phyloP scores from a whole-genome alignment of 2,113 vertebrate species.

The Anas platyrhynchos region DNA sequence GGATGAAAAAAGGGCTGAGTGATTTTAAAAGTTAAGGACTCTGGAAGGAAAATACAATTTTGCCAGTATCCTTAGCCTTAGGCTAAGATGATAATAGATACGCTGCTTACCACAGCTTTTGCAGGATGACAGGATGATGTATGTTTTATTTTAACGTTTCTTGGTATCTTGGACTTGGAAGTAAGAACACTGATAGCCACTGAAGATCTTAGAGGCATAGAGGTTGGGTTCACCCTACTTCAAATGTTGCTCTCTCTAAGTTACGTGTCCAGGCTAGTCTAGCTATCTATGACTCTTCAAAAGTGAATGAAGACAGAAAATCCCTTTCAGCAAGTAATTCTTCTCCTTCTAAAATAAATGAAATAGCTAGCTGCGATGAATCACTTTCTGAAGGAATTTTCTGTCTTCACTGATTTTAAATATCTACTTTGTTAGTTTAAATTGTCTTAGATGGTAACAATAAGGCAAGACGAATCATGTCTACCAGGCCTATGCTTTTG shows the following conservation, averaged over 20 bases:
- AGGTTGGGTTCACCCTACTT: background rate
- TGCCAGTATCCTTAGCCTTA: background rate
- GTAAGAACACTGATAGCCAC: background rate
- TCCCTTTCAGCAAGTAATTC: background rate
- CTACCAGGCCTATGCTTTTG: background rate
- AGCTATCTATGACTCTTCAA: background rate
- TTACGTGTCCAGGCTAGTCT: background rate
- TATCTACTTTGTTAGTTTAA: background rate
- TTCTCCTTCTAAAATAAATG: background rate
- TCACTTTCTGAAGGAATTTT: background rate
- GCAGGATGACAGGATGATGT: background rate
- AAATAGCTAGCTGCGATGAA: background rate
- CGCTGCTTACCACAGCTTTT: background rate
- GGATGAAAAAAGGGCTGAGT: background rate
- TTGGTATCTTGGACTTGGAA: background rate
- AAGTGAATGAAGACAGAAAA: background rate
- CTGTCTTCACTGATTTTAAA: background rate
- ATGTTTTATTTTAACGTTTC: background rate
- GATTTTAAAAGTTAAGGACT: background rate
- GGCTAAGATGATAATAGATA: background rate
- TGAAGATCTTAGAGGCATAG: background rate
- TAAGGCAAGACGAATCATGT: background rate
- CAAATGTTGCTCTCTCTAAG: background rate
- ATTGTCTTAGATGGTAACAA: background rate
- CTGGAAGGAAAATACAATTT: background rate